Conservation (phyloP, 1,140 invertebrate genomes). For the Aporrectodea caliginosa region DNA sequence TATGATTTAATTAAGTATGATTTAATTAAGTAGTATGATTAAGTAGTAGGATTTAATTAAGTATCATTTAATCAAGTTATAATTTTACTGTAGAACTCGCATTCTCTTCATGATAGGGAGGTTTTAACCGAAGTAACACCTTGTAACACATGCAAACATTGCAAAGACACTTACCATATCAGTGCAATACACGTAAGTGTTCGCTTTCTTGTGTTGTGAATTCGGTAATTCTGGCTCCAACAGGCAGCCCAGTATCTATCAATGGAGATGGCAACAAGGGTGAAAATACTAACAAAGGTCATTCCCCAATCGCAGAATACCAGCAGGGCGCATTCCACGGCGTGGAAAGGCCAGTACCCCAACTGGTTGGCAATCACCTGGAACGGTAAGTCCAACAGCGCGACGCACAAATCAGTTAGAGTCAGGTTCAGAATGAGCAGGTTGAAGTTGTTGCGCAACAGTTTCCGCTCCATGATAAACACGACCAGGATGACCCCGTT, state of each 20-base stretch:
- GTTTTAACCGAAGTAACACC: too few relatives aligned
- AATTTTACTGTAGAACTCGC: too few relatives aligned
- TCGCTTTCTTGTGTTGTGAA: not conserved
- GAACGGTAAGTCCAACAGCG: not conserved
- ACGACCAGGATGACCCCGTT: not conserved
- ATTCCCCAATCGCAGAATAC: conserved; percentile 6
- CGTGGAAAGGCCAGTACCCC: not conserved
- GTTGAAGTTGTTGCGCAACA: conserved; percentile 3
- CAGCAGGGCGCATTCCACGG: not conserved
- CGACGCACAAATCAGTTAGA: not conserved
- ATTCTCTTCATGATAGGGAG: too few relatives aligned
- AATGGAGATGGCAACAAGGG: conserved; percentile 3
- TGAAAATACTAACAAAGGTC: conserved; percentile 9
- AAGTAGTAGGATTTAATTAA: too few relatives aligned
- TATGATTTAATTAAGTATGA: too few relatives aligned
- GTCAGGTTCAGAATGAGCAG: conserved; percentile 1
- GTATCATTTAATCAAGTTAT: too few relatives aligned
- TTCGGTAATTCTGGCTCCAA: conserved; percentile 2
- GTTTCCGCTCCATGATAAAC: not conserved
- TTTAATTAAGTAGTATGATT: too few relatives aligned
- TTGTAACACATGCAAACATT: too few relatives aligned
- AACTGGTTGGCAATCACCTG: not conserved
- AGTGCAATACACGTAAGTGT: not conserved
- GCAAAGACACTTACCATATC: conserved; percentile 15
- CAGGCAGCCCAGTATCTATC: conserved; percentile 20